Evolutionary conservation across 2,888 invertebrate species (phyloP), one percentile per base, ranked within the genome.

Genomic region (Macaria liturata): DNA sequence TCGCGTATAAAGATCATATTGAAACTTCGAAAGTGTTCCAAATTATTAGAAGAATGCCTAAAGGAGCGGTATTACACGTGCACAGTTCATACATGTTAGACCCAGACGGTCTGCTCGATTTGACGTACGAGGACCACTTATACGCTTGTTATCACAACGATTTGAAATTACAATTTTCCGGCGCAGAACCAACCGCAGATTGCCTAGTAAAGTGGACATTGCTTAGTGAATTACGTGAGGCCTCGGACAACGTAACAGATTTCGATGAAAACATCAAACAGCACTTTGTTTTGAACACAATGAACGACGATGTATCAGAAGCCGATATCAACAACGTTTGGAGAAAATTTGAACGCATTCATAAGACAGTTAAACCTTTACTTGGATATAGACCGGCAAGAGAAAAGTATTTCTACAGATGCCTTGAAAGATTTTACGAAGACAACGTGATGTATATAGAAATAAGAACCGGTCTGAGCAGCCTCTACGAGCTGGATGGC

Each of bases 361-460:
- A 95, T 60, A 55, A 54, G 0, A 81, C 92, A 0, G 84, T 94
- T 0, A 86, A 83, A 42, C 92, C 93, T 0, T 66, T 96, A 50
- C 75, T 95, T 6, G 84, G 86, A 0, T 95, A 94, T 72, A 92
- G 92, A 48, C 95, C 95, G 0, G 93, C 94, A 0, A 93, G 94
- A 79, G 93, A 93, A 51, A 94, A 93, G 47, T 94, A 94, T 68
- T 94, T 94, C 68, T 94, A 94, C 60, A 92, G 93, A 68, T 92
- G 93, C 0, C 81, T 96, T 3, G 74, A 92, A 49, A 94, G 95
- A 68, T 93, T 95, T 62, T 92, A 94, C 62, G 92, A 93, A 0
- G 96, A 96, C 72, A 95, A 95, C 59, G 89, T 96, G 1, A 92
- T 94, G 80, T 96, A 96, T 66, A 74, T 95, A 40, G 96, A 96